Evolutionary conservation across 2,113 vertebrate species (phyloP), one percentile per base, ranked within the genome.

Genomic region (Columba livia): DNA sequence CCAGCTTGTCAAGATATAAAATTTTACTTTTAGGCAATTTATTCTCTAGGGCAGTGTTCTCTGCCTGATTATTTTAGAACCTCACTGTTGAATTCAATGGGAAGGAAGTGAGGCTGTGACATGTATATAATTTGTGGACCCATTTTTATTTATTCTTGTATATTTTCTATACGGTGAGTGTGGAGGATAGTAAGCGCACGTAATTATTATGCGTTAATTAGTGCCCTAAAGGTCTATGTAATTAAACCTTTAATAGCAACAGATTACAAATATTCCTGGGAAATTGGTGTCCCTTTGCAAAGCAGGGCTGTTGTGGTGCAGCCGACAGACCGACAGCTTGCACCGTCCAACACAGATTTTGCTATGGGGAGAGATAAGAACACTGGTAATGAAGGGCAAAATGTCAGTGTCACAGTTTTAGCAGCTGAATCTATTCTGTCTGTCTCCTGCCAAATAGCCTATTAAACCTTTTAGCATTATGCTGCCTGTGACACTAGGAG

Each of bases 231-330:
- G 85, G 83, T 89, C 67, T 73, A 65, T 93, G 92, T 94, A 88
- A 92, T 94, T 94, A 88, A 89, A 93, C 57, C 65, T 90, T 94
- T 97, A 81, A 54, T 34, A 94, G 90, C 57, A 94, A 81, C 80
- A 96, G 92, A 95, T 97, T 93, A 94, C 62, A 96, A 92, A 95
- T 93, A 96, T 97, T 96, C 84, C 91, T 86, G 67, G 34, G 89
- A 88, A 93, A 95, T 75, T 79, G 50, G 65, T 92, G 88, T 40
- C 38, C 70, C 71, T 85, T 78, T 89, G 65, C 78, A 69, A 38
- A 64, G 75, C 11, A 28, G 40, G 36, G 54, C 71, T 44, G 14
- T 24, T 85, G 36, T 12, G 29, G 36, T 20, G 19, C 88, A 83
- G 60, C 67, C 51, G 29, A 13, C 6, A 56, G 88, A 32, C 65